Base-by-base conservation (phyloP, 2,797 vertebrate species). In the Babyrousa celebensis region DNA sequence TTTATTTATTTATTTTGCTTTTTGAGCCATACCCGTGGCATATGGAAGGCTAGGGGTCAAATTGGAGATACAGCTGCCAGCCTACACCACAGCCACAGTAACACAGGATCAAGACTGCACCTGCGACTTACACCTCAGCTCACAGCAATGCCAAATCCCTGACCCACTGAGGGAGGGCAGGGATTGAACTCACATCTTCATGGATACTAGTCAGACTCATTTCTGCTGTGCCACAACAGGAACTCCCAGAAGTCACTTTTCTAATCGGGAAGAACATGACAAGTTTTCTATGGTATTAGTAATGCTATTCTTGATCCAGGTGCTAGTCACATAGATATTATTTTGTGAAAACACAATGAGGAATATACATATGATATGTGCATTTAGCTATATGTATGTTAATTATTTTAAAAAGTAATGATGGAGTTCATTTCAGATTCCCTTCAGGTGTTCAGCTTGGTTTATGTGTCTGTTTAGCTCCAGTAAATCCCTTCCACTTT, bases 291-390 rank as follows among this genome's bases (percentile, higher is more conserved):
- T n/a, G 36, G n/a, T 36, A 32, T 48, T 70, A 5, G 17, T 48
- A 91, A 71, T 14, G 1, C 40, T 60, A 43, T 36, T 77, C 48
- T 89, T 83, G n/a, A 43, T 60, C 75, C 67, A 12, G 23, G 3
- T 78, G 36, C 21, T 60, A 3, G 11, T 87, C 62, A 89, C 18
- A 40, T 18, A 48, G 74, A 20, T 56, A 71, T 52, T n/a, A 85
- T 32, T 56, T 77, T 75, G 36, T 62, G 68, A 93, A 87, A 85
- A 91, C 75, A 16, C n/a, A 96, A 1, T 70, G 14, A 77, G 29
- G 54, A 85, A 52, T 21, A 70, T 2, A 79, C 14, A 52, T 48
- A 36, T 14, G 21, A 16, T 72, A 71, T 12, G 60, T 70, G 2
- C 5, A 60, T 11, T 75, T 52, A 88, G 71, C 36, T 93, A 12